Evolutionary conservation across 2,113 vertebrate genomes (phyloP).

Genomic region (Zootoca vivipara): DNA sequence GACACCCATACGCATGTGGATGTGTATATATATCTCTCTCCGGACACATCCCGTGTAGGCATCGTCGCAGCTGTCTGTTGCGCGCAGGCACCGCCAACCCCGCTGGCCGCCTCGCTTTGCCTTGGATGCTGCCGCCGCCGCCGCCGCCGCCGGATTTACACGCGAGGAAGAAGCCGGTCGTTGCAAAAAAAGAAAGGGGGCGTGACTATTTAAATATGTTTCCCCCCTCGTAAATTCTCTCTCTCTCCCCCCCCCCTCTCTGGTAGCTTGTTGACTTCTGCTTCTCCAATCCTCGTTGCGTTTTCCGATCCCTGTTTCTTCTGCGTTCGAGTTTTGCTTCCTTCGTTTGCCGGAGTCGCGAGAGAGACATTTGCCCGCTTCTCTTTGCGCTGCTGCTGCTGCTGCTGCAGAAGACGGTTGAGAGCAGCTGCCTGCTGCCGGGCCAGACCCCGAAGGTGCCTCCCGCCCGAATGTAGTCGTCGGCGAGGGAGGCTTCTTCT

Average conservation of each 20-base stretch:
- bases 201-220: conserved; percentile 67
- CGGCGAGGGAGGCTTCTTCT: conserved; percentile 66
- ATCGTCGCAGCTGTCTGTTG: conserved; percentile 40
- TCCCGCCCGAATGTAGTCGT: conserved; percentile 65
- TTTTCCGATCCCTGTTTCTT: conserved; percentile 65
- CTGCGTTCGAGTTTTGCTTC: conserved; percentile 76
- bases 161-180: conserved; percentile 64
- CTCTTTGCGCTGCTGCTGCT: conserved; percentile 36
- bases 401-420: conserved; percentile 51
- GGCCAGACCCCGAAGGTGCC: conserved; percentile 51
- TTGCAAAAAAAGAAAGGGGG: conserved; percentile 70
- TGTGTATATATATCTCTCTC: not conserved
- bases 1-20: conserved; percentile 59
- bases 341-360: conserved; percentile 68
- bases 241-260: conserved; percentile 16
- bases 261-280: conserved; percentile 70
- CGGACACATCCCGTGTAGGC: not conserved
- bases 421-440: conserved; percentile 62
- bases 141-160: conserved; percentile 69
- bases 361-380: conserved; percentile 49
- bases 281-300: conserved; percentile 68
- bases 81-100: conserved; percentile 32
- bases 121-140: conserved; percentile 64
- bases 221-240: conserved; percentile 61
- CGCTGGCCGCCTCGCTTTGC: conserved; percentile 41